Base-by-base conservation (phyloP, 2,113 vertebrate genomes). In the Siphamia tubifer region DNA sequence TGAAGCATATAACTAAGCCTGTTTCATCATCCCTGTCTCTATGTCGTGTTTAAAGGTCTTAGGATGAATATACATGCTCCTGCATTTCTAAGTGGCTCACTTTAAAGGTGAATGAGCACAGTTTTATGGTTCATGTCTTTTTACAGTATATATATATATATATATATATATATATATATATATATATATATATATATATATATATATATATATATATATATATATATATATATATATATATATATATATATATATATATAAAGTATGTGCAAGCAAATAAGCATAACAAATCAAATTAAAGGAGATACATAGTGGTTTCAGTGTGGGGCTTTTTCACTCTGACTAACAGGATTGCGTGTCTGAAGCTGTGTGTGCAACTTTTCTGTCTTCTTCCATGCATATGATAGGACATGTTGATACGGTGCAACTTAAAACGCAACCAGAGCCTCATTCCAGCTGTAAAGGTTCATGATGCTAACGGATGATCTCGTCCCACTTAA, bases 21-120 rank as follows among this genome's bases (percentile, higher is more conserved):
- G n/a, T 24, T 57, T 65, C 47, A 16, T 24, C 11, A 47, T 17
- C 31, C 30, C 30, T 65, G 23, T 17, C 52, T 55, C 21, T 25
- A 31, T 17, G 27, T 21, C 31, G 9, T 24, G 53, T 69, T 38
- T 65, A 75, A 82, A 83, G 64, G 84, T 73, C 74, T 75, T 38
- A 27, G 68, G 8, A 84, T 81, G 60, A 83, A 75, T 79, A 66
- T 56, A 58, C 42, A 77, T 77, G 63, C 15, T 5, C 23, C 53
- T 31, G 62, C 68, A 31, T 51, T 68, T 52, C 5, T 49, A 31
- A 67, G 54, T 15, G 12, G 27, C 34, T 9, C 52, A 23, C 65
- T 42, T 30, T 19, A 70, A 57, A 85, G 74, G 66, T 60, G 40
- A 77, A 40, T 32, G 23, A 25, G 43, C 8, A 15, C 13, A 61